phyloP scores from a whole-genome alignment of 2,888 invertebrate species.

The Drosophila lacicola region DNA sequence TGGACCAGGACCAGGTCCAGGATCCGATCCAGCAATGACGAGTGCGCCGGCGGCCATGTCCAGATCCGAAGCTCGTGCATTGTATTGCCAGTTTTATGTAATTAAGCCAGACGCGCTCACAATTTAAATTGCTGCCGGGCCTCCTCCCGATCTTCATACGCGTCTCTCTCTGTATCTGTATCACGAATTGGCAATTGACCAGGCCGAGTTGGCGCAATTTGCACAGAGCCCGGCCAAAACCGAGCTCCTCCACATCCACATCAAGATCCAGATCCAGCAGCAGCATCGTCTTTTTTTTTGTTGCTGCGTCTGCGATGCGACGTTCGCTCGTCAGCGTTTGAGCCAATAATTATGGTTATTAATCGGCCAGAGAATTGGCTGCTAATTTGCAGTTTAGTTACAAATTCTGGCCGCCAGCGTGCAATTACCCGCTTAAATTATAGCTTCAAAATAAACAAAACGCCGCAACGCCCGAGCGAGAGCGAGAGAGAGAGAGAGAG shows the following conservation, averaged over 20 bases:
- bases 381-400: constrained; percentile 89
- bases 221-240: constrained; percentile 18
- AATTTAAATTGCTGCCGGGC: constrained; percentile 75
- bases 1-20: neutral
- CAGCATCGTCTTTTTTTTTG: constrained; percentile 41
- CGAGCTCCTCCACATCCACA: constrained; percentile 31
- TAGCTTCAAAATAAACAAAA: constrained; percentile 86
- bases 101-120: constrained; percentile 80
- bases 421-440: constrained; percentile 86
- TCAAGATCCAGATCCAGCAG: constrained; percentile 56
- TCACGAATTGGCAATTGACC: constrained; percentile 82
- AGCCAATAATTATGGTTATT: constrained; percentile 86
- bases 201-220: constrained; percentile 59
- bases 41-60: constrained; percentile 51
- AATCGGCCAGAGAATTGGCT: constrained; percentile 88
- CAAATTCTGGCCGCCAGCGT: constrained; percentile 88
- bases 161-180: constrained; percentile 58
- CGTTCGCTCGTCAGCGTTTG: constrained; percentile 81
- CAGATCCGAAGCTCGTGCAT: constrained; percentile 28
- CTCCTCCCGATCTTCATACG: constrained; percentile 12
- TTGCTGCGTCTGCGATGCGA: constrained; percentile 26
- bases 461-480: constrained; percentile 74
- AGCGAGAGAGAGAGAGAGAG: constrained; percentile 2
- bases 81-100: constrained; percentile 67
- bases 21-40: constrained; percentile 31